Conservation (phyloP, 2,888 invertebrate genomes). For the Chalcosyrphus nemorum region DNA sequence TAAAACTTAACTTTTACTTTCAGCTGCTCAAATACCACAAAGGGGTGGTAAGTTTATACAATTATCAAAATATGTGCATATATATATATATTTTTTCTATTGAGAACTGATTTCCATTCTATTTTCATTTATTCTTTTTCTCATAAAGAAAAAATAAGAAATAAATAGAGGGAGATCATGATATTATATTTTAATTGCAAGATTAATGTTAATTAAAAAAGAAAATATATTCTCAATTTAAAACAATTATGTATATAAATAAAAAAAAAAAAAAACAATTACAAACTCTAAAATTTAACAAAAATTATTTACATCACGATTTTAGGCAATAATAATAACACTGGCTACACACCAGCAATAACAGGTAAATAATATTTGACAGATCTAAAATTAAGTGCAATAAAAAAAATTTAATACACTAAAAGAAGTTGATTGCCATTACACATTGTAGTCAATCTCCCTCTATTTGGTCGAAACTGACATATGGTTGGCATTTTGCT, state of each 20-base stretch:
- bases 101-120: conserved; percentile 12
- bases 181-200: neutral
- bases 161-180: conserved; percentile 40
- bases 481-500: neutral
- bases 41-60: conserved; percentile 90
- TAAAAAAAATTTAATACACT: neutral
- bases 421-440: neutral
- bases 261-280: neutral
- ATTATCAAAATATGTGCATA: neutral
- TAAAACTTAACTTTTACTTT: conserved; percentile 84
- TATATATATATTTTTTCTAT: neutral
- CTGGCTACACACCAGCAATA: conserved; percentile 59
- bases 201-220: neutral
- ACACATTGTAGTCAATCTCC: neutral
- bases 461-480: conserved; percentile 15
- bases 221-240: neutral
- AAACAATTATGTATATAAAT: neutral
- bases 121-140: neutral
- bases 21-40: conserved; percentile 95
- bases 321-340: conserved; percentile 60
- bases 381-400: too few species aligned
- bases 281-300: neutral
- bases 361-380: conserved; percentile 52
- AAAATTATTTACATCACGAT: conserved; percentile 20
- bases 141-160: neutral